phyloP scores from a whole-genome alignment of 2,113 vertebrate genomes.

The Cebidichthys violaceus region DNA sequence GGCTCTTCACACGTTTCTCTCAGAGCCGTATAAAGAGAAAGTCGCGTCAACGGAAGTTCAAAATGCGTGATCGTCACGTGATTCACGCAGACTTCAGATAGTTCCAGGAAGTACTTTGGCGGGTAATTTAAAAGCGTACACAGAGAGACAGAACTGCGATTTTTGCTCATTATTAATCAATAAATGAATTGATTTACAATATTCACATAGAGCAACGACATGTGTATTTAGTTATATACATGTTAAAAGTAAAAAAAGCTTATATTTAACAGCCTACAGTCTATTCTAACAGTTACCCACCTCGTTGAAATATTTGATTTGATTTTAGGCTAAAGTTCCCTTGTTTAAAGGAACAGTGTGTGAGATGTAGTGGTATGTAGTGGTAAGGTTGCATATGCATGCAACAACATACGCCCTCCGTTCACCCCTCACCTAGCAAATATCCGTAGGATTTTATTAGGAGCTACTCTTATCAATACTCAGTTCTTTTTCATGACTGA shows the following conservation, averaged over 20 bases:
- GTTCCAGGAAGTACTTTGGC: not conserved
- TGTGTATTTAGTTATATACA: not conserved
- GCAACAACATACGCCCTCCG: no score
- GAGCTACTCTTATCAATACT: not conserved
- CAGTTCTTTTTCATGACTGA: not conserved
- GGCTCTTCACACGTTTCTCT: slow-evolving; percentile 17
- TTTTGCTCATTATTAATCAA: not conserved
- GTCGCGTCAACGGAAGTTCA: not conserved
- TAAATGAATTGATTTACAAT: not conserved
- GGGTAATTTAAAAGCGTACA: not conserved
- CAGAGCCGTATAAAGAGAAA: not conserved
- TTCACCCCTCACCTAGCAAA: not conserved
- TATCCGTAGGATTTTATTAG: not conserved
- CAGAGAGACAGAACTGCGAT: not conserved
- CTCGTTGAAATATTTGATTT: not conserved
- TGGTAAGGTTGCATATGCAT: not conserved
- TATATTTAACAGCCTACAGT: not conserved
- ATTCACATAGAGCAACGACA: not conserved
- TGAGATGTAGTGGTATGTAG: not conserved
- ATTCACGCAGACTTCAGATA: not conserved
- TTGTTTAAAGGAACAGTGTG: not conserved
- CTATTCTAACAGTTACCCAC: not conserved
- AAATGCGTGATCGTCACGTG: not conserved
- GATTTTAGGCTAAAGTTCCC: not conserved
- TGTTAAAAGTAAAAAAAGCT: not conserved